Evolutionary conservation across 2,797 vertebrate species (phyloP), one percentile per base, ranked within the genome.

Genomic region (Sebastes miniatus): DNA sequence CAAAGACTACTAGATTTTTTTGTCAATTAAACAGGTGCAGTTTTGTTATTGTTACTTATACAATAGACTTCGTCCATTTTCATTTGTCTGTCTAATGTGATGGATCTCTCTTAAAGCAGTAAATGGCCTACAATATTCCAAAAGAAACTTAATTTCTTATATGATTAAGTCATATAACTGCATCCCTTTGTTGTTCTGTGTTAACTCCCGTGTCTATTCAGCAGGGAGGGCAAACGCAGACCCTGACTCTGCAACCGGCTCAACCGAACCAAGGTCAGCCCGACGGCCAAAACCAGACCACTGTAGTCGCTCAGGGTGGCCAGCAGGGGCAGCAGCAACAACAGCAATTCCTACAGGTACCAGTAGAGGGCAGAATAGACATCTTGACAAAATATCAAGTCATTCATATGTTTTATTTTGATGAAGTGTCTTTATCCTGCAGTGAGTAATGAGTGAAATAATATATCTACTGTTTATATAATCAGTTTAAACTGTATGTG

Each of bases 311-410:
- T 14, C 95, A 94, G 83, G 83, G 89, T 5, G 83, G 89, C 0
- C 96, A 96, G 68, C 96, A 96, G 39, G 95, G 95, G 34, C 96
- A 94, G 62, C 95, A 96, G 81, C 95, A 95, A 77, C 96, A 95
- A 74, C 95, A 97, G 85, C 96, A 97, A 64, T 98, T 99, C 90
- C 83, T 98, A 86, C 98, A 98, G 97, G 98, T 99, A 95, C 61
- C 69, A 85, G 2, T 27, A 79, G 84, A 85, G 83, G 69, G 76
- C 84, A 81, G 61, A 50, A 74, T 16, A 29, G 20, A 6, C 65
- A 14, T 22, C 3, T 13, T 57, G 11, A 32, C 3, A 43, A 62
- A 34, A 8, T 39, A 12, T n/a, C 4, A 58, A 63, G 52, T 16
- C 65, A 31, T 65, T 36, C 8, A 52, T 69, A 8, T 70, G 9